Conservation (phyloP, 1,140 invertebrate species). For the Potamilus streckersoni region DNA sequence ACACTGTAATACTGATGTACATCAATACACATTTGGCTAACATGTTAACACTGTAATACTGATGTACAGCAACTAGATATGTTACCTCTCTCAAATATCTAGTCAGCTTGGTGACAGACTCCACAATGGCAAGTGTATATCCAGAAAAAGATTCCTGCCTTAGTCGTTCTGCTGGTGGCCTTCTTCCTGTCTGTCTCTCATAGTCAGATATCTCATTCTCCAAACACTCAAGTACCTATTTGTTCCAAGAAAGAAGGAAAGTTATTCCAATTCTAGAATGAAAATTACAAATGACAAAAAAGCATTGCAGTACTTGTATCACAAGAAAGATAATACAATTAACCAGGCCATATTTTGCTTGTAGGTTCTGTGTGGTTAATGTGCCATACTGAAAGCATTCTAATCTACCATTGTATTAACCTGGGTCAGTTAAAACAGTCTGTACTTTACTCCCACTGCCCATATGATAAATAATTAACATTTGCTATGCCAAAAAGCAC, state of each 20-base stretch:
- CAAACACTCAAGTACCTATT: slow-evolving; percentile 53
- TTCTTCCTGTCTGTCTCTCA: slow-evolving; percentile 54
- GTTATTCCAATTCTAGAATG: too few relatives aligned
- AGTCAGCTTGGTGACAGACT: slow-evolving; percentile 56
- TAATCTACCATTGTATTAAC: too few relatives aligned
- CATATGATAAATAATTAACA: not conserved
- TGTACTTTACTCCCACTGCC: too few relatives aligned
- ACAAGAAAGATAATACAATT: not conserved
- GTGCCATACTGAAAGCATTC: not conserved
- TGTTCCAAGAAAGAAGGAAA: not conserved
- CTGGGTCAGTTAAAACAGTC: too few relatives aligned
- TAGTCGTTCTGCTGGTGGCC: slow-evolving; percentile 42
- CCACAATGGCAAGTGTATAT: slow-evolving; percentile 60
- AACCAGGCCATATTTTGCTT: not conserved
- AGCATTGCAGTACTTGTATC: not conserved
- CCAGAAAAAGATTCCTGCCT: slow-evolving; percentile 58
- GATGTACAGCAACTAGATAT: too few relatives aligned
- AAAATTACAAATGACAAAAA: not conserved
- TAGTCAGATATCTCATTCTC: slow-evolving; percentile 58
- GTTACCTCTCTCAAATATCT: slow-evolving; percentile 60
- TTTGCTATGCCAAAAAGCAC: too few relatives aligned
- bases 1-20: too few relatives aligned
- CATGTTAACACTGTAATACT: too few relatives aligned
- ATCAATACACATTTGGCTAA: too few relatives aligned
- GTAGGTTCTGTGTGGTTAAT: not conserved